A percentile compares a stretch with the other conserved stretches of the same genome.
These are phyloP conservation scores for Drosophila tsacasi DNA, from an alignment of 1,140 invertebrate species.

Conservation along the genomic window DNA sequence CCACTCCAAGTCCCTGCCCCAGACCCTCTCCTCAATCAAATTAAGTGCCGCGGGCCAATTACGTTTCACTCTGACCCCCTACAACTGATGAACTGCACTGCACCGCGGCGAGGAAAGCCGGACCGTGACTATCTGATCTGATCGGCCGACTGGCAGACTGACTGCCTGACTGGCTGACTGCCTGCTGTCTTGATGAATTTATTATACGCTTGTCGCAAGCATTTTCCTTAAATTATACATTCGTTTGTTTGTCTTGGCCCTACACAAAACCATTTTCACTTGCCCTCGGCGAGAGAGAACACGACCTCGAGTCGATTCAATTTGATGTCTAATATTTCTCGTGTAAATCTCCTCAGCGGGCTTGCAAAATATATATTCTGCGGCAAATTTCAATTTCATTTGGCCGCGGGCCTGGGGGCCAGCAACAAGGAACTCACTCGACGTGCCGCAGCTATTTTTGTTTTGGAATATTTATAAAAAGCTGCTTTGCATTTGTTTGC, in stretches of 20 bases:
- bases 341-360: slow-evolving; percentile 20
- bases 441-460: slow-evolving; percentile 32
- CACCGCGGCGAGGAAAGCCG: slow-evolving; percentile 60
- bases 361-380: slow-evolving; percentile 18
- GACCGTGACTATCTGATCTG: slow-evolving; percentile 61
- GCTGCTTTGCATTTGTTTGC: slow-evolving; percentile 43
- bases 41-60: slow-evolving; percentile 77
- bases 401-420: slow-evolving; percentile 21
- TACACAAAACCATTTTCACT: slow-evolving; percentile 35
- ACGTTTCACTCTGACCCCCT: slow-evolving; percentile 78
- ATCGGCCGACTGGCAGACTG: slow-evolving; percentile 36
- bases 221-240: slow-evolving; percentile 53
- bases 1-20: not conserved
- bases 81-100: slow-evolving; percentile 64
- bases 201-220: slow-evolving; percentile 60
- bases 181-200: slow-evolving; percentile 71
- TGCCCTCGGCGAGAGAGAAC: slow-evolving; percentile 17
- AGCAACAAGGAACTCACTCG: slow-evolving; percentile 35
- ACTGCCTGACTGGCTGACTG: slow-evolving; percentile 31
- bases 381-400: slow-evolving; percentile 69
- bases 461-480: slow-evolving; percentile 16
- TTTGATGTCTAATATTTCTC: slow-evolving; percentile 67
- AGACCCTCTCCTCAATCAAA: slow-evolving; percentile 63
- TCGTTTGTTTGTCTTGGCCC: slow-evolving; percentile 64
- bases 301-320: slow-evolving; percentile 58